Percentiles rank a stretch among this genome's conserved stretches.
Conservation (phyloP, 2,888 invertebrate species). For the Cosmopolites sordidus region DNA sequence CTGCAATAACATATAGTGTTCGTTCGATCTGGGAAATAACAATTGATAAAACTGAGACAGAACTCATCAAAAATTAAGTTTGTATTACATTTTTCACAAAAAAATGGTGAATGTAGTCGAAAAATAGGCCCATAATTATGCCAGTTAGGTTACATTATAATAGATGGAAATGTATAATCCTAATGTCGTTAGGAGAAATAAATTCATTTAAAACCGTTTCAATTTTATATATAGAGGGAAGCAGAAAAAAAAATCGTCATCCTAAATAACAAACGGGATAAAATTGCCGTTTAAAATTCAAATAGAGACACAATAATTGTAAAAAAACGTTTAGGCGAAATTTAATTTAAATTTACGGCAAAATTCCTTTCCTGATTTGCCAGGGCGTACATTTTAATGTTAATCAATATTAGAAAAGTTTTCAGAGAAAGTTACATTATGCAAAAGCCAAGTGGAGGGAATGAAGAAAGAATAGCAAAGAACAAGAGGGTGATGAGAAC, state of each 20-base stretch:
- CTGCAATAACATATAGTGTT: too few relatives aligned
- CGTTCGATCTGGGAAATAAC: too few relatives aligned
- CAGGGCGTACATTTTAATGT: conserved; percentile 39
- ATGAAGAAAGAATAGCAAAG: conserved; percentile 34
- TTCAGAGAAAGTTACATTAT: conserved; percentile 36
- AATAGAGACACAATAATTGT: conserved; percentile 24
- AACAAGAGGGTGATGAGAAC: conserved; percentile 35
- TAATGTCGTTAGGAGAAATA: too few relatives aligned
- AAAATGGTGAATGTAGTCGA: too few relatives aligned
- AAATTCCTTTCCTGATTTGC: conserved; percentile 31
- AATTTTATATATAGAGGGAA: too few relatives aligned
- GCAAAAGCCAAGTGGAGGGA: conserved; percentile 31
- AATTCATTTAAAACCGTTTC: too few relatives aligned
- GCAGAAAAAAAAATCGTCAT: not conserved
- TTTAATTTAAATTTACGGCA: conserved; percentile 29
- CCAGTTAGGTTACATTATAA: too few relatives aligned
- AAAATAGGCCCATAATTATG: too few relatives aligned
- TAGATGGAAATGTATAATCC: too few relatives aligned
- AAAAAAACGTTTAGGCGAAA: conserved; percentile 27
- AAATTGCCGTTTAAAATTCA: conserved; percentile 18
- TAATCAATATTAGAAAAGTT: conserved; percentile 40
- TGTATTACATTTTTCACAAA: too few relatives aligned
- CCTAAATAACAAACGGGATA: conserved; percentile 18
- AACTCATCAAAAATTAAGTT: too few relatives aligned
- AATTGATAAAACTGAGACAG: too few relatives aligned